phyloP scores from a whole-genome alignment of 2,797 vertebrate genomes.

The Chaetodon trifasciatus region DNA sequence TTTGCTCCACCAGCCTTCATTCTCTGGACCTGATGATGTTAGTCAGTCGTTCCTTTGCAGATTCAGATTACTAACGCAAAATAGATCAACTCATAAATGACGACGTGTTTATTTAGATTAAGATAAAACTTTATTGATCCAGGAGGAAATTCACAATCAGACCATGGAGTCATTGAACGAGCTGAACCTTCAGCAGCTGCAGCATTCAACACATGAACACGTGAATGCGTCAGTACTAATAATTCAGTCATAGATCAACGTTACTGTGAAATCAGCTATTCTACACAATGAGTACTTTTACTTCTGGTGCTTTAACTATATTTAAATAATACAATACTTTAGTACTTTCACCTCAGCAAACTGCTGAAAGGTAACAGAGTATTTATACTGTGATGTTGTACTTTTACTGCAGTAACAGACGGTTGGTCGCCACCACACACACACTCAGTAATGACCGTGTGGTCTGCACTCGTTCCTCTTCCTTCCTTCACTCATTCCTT shows the following conservation, averaged over 20 bases:
- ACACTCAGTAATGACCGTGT: too few species aligned
- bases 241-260: too few species aligned
- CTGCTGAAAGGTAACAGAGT: background rate
- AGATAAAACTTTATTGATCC: background rate
- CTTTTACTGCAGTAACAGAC: too few species aligned
- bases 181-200: background rate
- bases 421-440: too few species aligned
- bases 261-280: too few species aligned
- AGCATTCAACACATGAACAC: background rate
- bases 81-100: background rate
- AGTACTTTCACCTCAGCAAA: too few species aligned
- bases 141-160: too few species aligned
- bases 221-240: background rate
- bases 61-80: too few species aligned
- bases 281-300: background rate
- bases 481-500: too few species aligned
- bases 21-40: background rate
- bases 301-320: background rate
- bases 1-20: background rate
- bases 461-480: too few species aligned
- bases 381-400: background rate
- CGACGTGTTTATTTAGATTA: background rate
- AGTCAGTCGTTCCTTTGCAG: background rate
- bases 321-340: too few species aligned
- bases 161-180: too few species aligned